A percentile compares a stretch with the other conserved stretches of the same genome.
phyloP scores from a whole-genome alignment of 2,797 vertebrate species.

The Eurystomus glaucurus region DNA sequence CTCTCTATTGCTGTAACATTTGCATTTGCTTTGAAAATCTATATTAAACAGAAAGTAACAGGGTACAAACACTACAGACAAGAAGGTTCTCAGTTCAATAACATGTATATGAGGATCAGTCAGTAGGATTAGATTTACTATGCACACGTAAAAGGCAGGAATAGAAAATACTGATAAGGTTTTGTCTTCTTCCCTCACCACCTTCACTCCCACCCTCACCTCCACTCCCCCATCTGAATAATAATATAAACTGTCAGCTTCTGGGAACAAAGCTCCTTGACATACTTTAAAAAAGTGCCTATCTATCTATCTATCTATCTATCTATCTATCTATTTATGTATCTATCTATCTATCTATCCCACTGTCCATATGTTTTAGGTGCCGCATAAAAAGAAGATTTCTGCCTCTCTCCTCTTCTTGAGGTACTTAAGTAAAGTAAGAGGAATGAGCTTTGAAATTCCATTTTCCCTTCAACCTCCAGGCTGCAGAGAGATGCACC shows the following conservation, averaged over 20 bases:
- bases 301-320: too few species aligned
- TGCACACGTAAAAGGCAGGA: conserved; percentile 22
- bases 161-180: neutral
- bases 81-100: neutral
- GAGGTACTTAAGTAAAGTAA: neutral
- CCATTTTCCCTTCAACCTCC: neutral
- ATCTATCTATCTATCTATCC: too few species aligned
- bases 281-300: neutral
- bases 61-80: neutral
- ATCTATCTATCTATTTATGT: too few species aligned
- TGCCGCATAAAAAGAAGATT: neutral
- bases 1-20: neutral
- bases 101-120: neutral
- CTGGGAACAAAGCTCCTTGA: neutral
- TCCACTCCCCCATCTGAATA: neutral
- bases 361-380: neutral
- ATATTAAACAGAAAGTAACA: neutral
- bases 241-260: neutral
- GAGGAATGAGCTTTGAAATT: neutral
- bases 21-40: neutral
- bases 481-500: neutral
- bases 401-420: neutral
- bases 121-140: conserved; percentile 6
- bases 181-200: neutral
- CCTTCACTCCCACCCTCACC: too few species aligned